Evolutionary conservation across 2,113 vertebrate genomes (phyloP), one percentile per base, ranked within the genome.

Genomic region (Anser brachyrhynchus): DNA sequence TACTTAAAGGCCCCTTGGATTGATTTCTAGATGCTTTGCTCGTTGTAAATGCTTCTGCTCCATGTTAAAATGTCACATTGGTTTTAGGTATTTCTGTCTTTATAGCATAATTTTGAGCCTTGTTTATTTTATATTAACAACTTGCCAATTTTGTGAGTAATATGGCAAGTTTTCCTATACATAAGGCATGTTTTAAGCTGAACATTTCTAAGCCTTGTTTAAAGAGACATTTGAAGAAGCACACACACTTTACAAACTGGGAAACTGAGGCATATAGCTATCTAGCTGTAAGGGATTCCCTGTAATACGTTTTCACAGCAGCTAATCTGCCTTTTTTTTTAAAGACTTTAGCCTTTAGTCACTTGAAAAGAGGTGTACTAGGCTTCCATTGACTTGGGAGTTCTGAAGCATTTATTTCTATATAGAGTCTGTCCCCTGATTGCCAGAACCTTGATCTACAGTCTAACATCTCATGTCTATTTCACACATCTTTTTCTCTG

Each of bases 51-150:
- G 80, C 37, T 11, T 70, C 84, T 91, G 37, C 37, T 95, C 73
- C 61, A 7, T 54, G 73, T 54, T 89, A 84, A 95, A 96, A 92
- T 84, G 77, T 88, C 59, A 51, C 83, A 79, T 73, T 61, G 65
- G 44, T 75, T 93, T 94, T 87, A 61, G 83, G 49, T 46, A 18
- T 95, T 94, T 93, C 80, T 91, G 59, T 35, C 25, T 96, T 96
- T 92, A 94, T 65, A 35, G 54, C 76, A 84, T 81, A 75, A 90
- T 92, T 93, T 80, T 89, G 77, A 95, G 80, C 65, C 77, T 94
- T 90, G 54, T 95, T 91, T 96, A 62, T 96, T 96, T 94, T 89
- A 72, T 90, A 70, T 58, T 65, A 95, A 86, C 49, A 92, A 81
- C 73, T 87, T 89, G 85, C 88, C 92, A 94, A 29, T 95, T 94